A percentile compares a stretch with the other conserved stretches of the same genome.
These are phyloP conservation scores for Phyllotreta striolata DNA, from an alignment of 2,888 invertebrate species.

Conservation along the genomic window DNA sequence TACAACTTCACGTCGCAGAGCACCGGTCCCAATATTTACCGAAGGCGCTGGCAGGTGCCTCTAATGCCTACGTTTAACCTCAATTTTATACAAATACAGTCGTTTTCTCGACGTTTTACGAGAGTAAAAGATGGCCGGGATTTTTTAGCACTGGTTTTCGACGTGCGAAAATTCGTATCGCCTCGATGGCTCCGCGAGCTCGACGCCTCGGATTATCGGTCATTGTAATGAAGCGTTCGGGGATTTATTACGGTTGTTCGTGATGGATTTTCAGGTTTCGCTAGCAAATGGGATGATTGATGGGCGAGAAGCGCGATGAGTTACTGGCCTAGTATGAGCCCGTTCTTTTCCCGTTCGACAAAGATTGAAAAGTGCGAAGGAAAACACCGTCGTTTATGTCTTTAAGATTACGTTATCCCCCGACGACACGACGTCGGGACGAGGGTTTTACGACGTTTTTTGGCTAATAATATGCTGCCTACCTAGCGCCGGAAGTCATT, in stretches of 20 bases:
- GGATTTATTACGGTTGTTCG: no score
- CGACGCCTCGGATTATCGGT: no score
- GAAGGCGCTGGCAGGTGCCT: conserved; percentile 46
- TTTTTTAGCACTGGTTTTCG: neutral
- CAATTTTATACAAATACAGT: conserved; percentile 57
- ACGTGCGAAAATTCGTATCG: no score
- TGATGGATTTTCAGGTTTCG: no score
- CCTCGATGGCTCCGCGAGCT: no score
- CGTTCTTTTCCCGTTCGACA: conserved; percentile 9
- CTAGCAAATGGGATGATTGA: no score
- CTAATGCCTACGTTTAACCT: conserved; percentile 51
- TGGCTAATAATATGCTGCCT: conserved; percentile 42
- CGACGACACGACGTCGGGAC: conserved; percentile 12
- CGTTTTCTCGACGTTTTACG: conserved; percentile 47
- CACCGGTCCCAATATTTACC: conserved; percentile 28
- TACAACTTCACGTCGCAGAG: conserved; percentile 30
- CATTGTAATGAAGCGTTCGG: no score
- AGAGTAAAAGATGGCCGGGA: conserved; percentile 6
- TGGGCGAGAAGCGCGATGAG: no score
- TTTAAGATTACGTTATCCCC: conserved; percentile 28
- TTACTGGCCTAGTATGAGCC: no score
- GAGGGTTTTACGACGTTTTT: conserved; percentile 36
- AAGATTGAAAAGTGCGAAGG: conserved; percentile 36
- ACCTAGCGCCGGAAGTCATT: conserved; percentile 43
- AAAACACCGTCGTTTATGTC: conserved; percentile 38